Base-by-base conservation (phyloP, 2,888 invertebrate species). In the Odontomyia ornata region DNA sequence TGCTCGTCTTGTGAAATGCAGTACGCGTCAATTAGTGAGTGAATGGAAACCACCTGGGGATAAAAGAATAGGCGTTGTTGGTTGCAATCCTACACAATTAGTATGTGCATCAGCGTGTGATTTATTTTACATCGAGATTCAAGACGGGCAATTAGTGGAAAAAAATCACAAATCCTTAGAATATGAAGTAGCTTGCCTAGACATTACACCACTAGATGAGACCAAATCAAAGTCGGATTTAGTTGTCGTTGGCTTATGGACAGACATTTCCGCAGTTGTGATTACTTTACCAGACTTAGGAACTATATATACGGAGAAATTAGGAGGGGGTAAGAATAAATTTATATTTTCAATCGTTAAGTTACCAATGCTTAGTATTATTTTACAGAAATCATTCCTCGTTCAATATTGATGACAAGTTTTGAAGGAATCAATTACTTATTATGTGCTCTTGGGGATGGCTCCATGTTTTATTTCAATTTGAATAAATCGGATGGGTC, bases 231-330 rank as follows among this genome's bases (percentile, higher is more conserved):
- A 89, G 76, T 91, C 93, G 0, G 91, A 92, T 73, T 88, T 97
- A 78, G 93, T 95, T 47, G 97, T 97, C 18, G 95, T 98, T 11
- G 98, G 98, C 0, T 88, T 99, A 65, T 99, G 99, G 99, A 98
- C 96, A 0, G 98, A 99, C 84, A 97, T 98, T 82, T 97, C 97
- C 0, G 95, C 96, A 43, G 89, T 96, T 13, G 91, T 98, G 79
- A 88, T 98, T 28, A 90, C 91, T 13, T 86, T 99, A 79, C 98
- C 98, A 0, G 89, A 91, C 77, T 89, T 99, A 73, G 90, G 91
- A 77, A 92, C 93, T 82, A 89, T 97, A 75, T 94, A 95, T 84
- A 94, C 93, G 28, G 97, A 98, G 88, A 91, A 93, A 83, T 88
- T 98, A 0, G 93, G 95, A 43, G 98, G 98, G 82, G 93, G 93